Conservation (phyloP, 1,140 invertebrate genomes). For the Listronotus bonariensis region DNA sequence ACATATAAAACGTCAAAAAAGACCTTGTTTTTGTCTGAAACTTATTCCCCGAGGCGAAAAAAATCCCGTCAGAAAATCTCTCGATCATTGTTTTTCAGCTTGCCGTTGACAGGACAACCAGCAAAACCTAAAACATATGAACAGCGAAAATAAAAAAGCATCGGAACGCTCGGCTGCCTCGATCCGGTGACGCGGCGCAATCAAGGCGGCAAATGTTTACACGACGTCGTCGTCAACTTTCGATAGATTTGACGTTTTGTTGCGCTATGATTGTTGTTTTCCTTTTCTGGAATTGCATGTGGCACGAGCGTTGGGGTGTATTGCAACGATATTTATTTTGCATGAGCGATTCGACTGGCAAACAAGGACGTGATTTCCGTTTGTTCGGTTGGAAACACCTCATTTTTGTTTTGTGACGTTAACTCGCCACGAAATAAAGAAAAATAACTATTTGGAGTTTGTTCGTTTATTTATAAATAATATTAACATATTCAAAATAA, state of each 20-base stretch:
- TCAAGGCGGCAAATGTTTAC: slow-evolving; percentile 47
- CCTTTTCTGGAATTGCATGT: slow-evolving; percentile 42
- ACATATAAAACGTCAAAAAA: too few relatives aligned
- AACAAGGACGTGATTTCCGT: slow-evolving; percentile 19
- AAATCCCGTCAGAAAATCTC: too few relatives aligned
- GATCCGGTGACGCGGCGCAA: slow-evolving; percentile 36
- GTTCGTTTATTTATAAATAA: too few relatives aligned
- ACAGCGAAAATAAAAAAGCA: slow-evolving; percentile 14
- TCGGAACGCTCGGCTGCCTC: background rate
- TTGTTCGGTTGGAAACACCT: slow-evolving; percentile 20
- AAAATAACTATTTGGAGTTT: too few relatives aligned
- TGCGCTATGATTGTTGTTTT: slow-evolving; percentile 44
- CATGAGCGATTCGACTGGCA: slow-evolving; percentile 25
- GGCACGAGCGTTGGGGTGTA: slow-evolving; percentile 33
- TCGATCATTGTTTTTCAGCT: background rate
- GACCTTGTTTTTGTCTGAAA: too few relatives aligned
- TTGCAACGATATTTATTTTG: slow-evolving; percentile 30
- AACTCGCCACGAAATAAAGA: too few relatives aligned
- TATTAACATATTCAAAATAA: too few relatives aligned
- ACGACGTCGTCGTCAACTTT: slow-evolving; percentile 44
- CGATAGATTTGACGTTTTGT: slow-evolving; percentile 45
- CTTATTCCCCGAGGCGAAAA: too few relatives aligned
- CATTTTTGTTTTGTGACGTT: slow-evolving; percentile 6
- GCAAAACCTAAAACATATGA: slow-evolving; percentile 17
- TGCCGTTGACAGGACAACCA: slow-evolving; percentile 5